Conservation (phyloP, 2,113 vertebrate genomes). For the Phyllostomus discolor region DNA sequence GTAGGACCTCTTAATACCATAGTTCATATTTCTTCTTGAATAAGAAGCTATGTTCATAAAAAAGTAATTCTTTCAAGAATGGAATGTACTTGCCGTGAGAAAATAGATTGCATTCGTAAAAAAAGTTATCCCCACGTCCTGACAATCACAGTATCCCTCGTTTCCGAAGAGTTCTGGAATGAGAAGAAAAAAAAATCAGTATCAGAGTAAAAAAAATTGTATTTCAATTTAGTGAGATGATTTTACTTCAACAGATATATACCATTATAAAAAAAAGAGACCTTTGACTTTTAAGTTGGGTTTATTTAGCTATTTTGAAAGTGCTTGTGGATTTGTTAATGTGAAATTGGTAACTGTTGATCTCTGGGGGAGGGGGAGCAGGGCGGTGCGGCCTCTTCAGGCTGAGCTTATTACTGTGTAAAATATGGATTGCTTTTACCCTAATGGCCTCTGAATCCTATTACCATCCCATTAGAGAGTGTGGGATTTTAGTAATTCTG, state of each 20-base stretch:
- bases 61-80: not conserved
- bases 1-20: not conserved
- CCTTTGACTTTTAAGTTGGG: conserved; percentile 67
- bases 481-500: conserved; percentile 88
- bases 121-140: conserved; percentile 34
- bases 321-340: conserved; percentile 81
- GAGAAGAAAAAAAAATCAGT: conserved; percentile 74
- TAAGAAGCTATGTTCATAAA: not conserved
- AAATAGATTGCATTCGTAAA: conserved; percentile 21
- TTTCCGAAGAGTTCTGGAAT: conserved; percentile 58
- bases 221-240: conserved; percentile 67
- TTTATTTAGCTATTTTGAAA: conserved; percentile 71
- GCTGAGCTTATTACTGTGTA: conserved; percentile 85
- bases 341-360: conserved; percentile 83
- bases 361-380: conserved; percentile 69
- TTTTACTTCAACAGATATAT: conserved; percentile 53
- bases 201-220: conserved; percentile 65
- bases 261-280: conserved; percentile 45
- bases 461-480: conserved; percentile 92
- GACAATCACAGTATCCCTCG: conserved; percentile 37
- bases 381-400: conserved; percentile 77
- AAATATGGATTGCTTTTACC: conserved; percentile 93
- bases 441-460: conserved; percentile 90
- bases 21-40: conserved; percentile 17
- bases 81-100: not conserved